phyloP scores from a whole-genome alignment of 1,140 invertebrate genomes.

The Saxidomus purpurata region DNA sequence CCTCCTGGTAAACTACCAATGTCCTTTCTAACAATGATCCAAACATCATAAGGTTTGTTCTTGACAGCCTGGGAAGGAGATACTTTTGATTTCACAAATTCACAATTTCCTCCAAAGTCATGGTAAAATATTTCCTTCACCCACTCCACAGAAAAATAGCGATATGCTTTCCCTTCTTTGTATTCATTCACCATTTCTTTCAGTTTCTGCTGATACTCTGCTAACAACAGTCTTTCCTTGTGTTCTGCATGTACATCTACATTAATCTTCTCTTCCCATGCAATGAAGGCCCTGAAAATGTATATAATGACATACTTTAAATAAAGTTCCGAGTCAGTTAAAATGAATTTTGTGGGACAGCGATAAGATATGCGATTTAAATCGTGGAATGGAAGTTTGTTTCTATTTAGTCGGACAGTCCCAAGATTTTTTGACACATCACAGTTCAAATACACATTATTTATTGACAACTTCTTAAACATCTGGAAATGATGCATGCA shows the following conservation, averaged over 20 bases:
- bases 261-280: slow-evolving; percentile 31
- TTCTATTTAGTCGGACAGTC: no score
- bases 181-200: slow-evolving; percentile 36
- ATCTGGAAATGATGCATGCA: no score
- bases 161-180: slow-evolving; percentile 56
- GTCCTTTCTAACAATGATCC: slow-evolving; percentile 31
- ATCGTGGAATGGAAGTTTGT: no score
- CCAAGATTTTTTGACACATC: no score
- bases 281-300: slow-evolving; percentile 21
- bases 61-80: slow-evolving; percentile 52
- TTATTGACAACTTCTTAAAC: no score
- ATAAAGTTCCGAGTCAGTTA: not conserved
- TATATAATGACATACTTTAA: not conserved
- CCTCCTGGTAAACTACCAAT: not conserved
- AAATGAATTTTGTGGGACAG: no score
- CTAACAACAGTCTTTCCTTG: not conserved
- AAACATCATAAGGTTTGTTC: slow-evolving; percentile 56
- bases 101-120: not conserved
- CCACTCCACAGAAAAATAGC: slow-evolving; percentile 49
- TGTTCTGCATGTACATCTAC: slow-evolving; percentile 25
- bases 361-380: no score
- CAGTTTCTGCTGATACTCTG: not conserved
- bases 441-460: no score
- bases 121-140: slow-evolving; percentile 37
- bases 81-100: slow-evolving; percentile 48